A percentile compares a stretch with the other conserved stretches of the same genome.
phyloP scores from a whole-genome alignment of 2,888 invertebrate genomes.

The Argyresthia albistria region DNA sequence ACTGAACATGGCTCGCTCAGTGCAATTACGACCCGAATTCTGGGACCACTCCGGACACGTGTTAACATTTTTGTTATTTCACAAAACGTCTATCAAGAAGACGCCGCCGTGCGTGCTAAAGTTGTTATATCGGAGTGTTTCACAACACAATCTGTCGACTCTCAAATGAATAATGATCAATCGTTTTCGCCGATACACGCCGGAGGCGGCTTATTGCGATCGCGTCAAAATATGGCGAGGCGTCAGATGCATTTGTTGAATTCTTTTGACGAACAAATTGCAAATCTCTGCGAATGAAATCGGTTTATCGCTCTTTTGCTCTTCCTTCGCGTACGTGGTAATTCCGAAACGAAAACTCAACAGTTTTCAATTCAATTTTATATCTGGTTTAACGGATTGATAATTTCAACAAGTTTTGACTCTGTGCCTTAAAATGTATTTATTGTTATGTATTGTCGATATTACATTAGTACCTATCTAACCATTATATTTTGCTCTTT shows the following conservation, averaged over 20 bases:
- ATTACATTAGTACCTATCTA: too few species aligned
- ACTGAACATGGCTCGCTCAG: constrained; percentile 23
- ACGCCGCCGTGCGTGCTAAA: constrained; percentile 29
- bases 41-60: constrained; percentile 23
- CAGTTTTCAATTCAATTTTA: too few species aligned
- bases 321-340: too few species aligned
- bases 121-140: constrained; percentile 47
- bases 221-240: constrained; percentile 20
- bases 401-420: too few species aligned
- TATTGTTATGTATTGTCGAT: too few species aligned
- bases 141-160: constrained; percentile 56
- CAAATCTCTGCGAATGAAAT: neutral
- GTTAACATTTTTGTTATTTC: constrained; percentile 39
- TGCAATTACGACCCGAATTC: constrained; percentile 23
- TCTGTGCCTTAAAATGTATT: too few species aligned
- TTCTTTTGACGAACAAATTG: neutral
- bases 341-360: too few species aligned
- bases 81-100: constrained; percentile 34
- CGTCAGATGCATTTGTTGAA: neutral
- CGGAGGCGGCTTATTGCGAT: constrained; percentile 33
- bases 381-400: too few species aligned
- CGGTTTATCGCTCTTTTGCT: too few species aligned
- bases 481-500: too few species aligned
- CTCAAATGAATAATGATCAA: constrained; percentile 55
- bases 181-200: constrained; percentile 43